phyloP scores from a whole-genome alignment of 2,797 vertebrate species.

The Acanthornis magna region DNA sequence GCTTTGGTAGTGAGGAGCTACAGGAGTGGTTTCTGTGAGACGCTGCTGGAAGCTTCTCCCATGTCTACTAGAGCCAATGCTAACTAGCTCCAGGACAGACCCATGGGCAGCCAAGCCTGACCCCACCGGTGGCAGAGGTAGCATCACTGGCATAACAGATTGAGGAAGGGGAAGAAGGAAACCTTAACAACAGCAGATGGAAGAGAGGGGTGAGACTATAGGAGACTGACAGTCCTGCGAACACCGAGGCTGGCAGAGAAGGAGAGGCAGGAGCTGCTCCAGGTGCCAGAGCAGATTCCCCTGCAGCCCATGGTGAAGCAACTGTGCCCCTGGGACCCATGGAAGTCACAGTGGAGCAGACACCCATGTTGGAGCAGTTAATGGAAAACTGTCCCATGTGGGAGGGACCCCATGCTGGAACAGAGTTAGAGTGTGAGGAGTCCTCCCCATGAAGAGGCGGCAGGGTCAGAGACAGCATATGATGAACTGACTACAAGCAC shows the following conservation, averaged over 20 bases:
- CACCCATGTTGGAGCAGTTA: neutral
- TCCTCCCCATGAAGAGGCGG: neutral
- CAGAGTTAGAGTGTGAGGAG: neutral
- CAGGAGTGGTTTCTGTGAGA: neutral
- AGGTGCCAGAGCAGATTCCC: neutral
- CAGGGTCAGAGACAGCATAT: accelerated
- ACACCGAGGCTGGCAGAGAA: neutral
- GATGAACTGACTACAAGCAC: neutral
- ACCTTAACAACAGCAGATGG: neutral
- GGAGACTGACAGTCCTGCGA: neutral
- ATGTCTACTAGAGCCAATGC: neutral
- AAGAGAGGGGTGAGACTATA: neutral
- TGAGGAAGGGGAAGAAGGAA: neutral
- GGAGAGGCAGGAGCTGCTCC: neutral
- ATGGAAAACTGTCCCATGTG: accelerated
- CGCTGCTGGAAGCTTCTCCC: neutral
- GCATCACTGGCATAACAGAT: neutral
- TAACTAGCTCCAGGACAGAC: neutral
- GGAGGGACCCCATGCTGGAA: neutral
- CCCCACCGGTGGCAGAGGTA: neutral
- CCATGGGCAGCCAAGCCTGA: accelerated
- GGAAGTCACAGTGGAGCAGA: accelerated
- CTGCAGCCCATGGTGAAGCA: accelerated
- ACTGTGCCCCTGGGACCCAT: neutral
- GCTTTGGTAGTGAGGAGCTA: neutral